These are phyloP conservation scores for Drosophila funebris DNA, from an alignment of 1,140 invertebrate genomes.

Conservation along the genomic window DNA sequence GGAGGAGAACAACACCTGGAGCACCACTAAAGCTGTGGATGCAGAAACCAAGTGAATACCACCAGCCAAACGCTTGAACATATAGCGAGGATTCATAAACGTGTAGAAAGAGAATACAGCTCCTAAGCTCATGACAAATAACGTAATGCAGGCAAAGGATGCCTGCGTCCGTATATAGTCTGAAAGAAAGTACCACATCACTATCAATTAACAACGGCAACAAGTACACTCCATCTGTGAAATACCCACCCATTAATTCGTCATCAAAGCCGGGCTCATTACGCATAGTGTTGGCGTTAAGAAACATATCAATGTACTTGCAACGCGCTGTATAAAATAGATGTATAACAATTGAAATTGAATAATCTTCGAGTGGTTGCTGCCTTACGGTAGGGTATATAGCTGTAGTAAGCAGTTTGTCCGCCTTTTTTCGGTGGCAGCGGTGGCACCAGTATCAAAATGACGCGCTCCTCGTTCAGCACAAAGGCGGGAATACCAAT, in stretches of 20 bases:
- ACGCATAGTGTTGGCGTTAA: constrained; percentile 84
- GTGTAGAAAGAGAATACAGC: constrained; percentile 93
- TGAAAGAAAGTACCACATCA: constrained; percentile 84
- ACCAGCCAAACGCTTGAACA: constrained; percentile 94
- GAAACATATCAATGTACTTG: constrained; percentile 87
- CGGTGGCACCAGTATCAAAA: constrained; percentile 73
- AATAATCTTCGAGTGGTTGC: background rate
- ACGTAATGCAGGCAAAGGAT: constrained; percentile 92
- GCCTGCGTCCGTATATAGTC: constrained; percentile 93
- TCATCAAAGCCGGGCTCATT: constrained; percentile 85
- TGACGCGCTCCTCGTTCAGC: constrained; percentile 69
- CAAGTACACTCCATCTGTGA: background rate
- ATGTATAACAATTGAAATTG: background rate
- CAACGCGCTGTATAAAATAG: constrained; percentile 85
- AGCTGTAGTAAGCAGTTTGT: constrained; percentile 63
- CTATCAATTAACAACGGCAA: constrained; percentile 59
- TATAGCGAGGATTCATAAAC: constrained; percentile 93
- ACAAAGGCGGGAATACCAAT: constrained; percentile 73
- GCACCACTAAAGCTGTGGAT: constrained; percentile 90
- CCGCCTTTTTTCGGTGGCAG: constrained; percentile 65
- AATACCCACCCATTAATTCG: constrained; percentile 86
- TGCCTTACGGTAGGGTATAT: constrained; percentile 71
- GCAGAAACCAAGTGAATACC: constrained; percentile 91
- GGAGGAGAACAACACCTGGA: constrained; percentile 91
- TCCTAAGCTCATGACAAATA: constrained; percentile 92